Evolutionary conservation across 2,113 vertebrate genomes (phyloP).

Genomic region (Gambusia holbrooki): DNA sequence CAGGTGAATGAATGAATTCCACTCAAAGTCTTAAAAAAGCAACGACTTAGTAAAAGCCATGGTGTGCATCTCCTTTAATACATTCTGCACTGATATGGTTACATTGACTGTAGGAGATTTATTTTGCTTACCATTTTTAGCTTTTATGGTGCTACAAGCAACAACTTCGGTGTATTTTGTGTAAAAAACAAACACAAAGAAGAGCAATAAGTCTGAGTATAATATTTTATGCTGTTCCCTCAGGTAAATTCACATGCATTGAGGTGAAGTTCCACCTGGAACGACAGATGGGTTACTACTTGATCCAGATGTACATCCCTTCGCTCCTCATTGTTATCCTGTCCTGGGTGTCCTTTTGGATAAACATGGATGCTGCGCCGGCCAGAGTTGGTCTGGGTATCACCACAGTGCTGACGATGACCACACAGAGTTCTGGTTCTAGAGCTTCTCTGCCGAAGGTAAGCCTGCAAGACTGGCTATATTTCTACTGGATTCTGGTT

Average conservation of each 20-base stretch:
- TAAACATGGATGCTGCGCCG: slow-evolving; percentile 93
- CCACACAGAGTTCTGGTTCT: slow-evolving; percentile 92
- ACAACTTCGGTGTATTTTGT: too few species aligned
- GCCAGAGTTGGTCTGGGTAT: slow-evolving; percentile 92
- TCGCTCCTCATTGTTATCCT: slow-evolving; percentile 94
- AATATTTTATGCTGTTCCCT: neutral
- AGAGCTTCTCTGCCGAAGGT: slow-evolving; percentile 93
- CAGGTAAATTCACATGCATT: slow-evolving; percentile 94
- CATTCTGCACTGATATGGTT: neutral
- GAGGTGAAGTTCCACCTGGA: slow-evolving; percentile 95
- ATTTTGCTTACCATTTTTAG: neutral
- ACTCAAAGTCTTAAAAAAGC: neutral
- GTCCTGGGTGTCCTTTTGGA: slow-evolving; percentile 96
- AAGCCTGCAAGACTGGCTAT: slow-evolving; percentile 56
- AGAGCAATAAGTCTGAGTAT: neutral
- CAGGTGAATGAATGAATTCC: slow-evolving; percentile 79
- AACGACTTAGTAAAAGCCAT: neutral
- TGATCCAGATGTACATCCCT: slow-evolving; percentile 97
- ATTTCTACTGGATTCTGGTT: neutral
- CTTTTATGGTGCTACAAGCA: too few species aligned
- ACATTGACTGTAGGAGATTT: neutral
- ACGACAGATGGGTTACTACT: slow-evolving; percentile 94
- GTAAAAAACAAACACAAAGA: too few species aligned
- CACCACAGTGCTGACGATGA: slow-evolving; percentile 94
- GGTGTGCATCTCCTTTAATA: neutral